Conservation (phyloP, 2,797 vertebrate species). For the Chrosomus eos region DNA sequence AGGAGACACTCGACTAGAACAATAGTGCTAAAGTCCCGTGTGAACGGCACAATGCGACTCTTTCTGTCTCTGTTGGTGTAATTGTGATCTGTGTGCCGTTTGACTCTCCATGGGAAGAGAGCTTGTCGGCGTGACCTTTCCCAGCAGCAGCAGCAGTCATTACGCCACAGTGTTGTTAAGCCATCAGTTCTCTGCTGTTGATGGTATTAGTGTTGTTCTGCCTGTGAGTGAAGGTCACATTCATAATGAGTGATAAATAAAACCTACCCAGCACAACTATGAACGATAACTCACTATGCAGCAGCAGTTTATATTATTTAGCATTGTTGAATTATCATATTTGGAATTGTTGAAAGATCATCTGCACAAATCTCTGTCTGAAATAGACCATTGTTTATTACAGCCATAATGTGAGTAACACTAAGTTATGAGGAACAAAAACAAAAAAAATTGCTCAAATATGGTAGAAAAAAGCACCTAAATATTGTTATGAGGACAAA, state of each 20-base stretch:
- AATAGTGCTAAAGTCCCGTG: not conserved
- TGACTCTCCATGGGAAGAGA: slow-evolving; percentile 5
- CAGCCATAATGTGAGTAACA: no score
- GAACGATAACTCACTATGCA: not conserved
- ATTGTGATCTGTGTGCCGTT: slow-evolving; percentile 1
- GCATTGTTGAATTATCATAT: not conserved
- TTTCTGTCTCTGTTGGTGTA: not conserved
- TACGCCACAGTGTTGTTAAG: slow-evolving; percentile 1
- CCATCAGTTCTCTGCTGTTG: not conserved
- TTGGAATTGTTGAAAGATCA: not conserved
- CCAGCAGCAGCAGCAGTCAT: not conserved
- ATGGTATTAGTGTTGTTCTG: not conserved
- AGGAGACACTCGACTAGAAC: not conserved
- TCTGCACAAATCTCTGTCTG: not conserved
- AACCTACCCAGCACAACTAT: not conserved
- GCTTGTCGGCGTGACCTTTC: slow-evolving; percentile 21
- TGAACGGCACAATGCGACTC: not conserved
- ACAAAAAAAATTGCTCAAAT: not conserved
- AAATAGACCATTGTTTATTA: no score
- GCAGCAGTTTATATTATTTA: not conserved
- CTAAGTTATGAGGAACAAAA: no score
- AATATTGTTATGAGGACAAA: no score
- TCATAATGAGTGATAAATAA: slow-evolving; percentile 21
- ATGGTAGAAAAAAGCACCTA: not conserved
- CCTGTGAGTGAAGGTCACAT: not conserved